phyloP scores from a whole-genome alignment of 2,797 vertebrate species.

The Knipowitschia caucasica region DNA sequence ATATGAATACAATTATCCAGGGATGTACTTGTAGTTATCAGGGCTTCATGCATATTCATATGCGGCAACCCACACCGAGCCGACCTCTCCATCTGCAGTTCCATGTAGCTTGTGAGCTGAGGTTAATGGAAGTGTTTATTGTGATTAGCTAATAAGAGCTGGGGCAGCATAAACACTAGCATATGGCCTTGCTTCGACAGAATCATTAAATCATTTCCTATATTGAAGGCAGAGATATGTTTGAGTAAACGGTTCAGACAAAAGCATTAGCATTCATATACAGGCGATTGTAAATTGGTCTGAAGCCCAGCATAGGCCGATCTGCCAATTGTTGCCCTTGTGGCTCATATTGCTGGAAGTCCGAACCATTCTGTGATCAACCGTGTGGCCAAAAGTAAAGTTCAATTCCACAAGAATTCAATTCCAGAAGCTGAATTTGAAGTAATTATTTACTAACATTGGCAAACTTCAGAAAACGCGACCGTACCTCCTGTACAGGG shows the following conservation, averaged over 20 bases:
- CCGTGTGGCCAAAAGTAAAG: no score
- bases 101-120: slow-evolving; percentile 24
- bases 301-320: no score
- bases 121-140: slow-evolving; percentile 49
- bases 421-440: no score
- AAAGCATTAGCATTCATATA: no score
- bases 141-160: slow-evolving; percentile 41
- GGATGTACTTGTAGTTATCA: background rate
- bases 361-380: no score
- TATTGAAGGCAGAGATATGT: background rate
- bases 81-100: slow-evolving; percentile 16
- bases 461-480: no score
- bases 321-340: no score
- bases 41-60: slow-evolving; percentile 14
- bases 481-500: no score
- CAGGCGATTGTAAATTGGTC: no score
- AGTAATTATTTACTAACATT: no score
- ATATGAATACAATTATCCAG: background rate
- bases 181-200: slow-evolving; percentile 5
- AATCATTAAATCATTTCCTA: slow-evolving; percentile 17
- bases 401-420: no score
- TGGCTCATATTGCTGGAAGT: no score
- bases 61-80: slow-evolving; percentile 10
- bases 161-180: slow-evolving; percentile 17
- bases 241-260: background rate